phyloP scores from a whole-genome alignment of 2,113 vertebrate species.

The Dasyprocta punctata region DNA sequence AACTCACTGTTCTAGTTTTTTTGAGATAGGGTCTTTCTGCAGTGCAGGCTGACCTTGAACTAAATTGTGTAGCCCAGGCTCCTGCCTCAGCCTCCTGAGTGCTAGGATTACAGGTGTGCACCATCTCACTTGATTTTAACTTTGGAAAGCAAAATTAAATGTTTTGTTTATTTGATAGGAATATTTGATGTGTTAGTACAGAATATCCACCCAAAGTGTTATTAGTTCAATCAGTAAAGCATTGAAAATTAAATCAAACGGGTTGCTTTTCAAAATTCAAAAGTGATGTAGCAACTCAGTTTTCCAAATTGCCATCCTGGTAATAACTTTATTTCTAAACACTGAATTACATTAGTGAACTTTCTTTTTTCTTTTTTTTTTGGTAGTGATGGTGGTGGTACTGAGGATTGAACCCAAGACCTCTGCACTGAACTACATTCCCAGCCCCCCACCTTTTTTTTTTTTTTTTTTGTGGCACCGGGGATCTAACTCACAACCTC shows the following conservation, averaged over 20 bases:
- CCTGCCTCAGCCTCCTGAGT: too few relatives aligned
- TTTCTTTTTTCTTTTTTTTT: too few relatives aligned
- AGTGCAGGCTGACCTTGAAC: neutral
- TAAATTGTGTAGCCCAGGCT: too few relatives aligned
- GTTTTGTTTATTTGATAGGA: neutral
- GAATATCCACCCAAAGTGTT: neutral
- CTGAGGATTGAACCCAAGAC: neutral
- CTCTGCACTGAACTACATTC: neutral
- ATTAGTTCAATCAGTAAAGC: neutral
- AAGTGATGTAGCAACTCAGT: neutral
- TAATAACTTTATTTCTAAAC: neutral
- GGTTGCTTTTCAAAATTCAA: too few relatives aligned
- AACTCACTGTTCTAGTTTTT: too few relatives aligned
- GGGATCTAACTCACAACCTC: too few relatives aligned
- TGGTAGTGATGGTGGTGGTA: neutral
- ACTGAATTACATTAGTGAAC: neutral
- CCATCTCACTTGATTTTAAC: neutral
- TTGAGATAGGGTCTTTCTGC: neutral
- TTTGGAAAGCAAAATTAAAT: conserved; percentile 6
- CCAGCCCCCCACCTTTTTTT: too few relatives aligned
- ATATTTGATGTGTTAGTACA: neutral
- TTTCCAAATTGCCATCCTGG: neutral
- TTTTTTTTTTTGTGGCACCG: too few relatives aligned
- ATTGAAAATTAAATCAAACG: neutral
- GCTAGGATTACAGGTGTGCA: too few relatives aligned